phyloP scores from a whole-genome alignment of 1,140 invertebrate species.

The Asobara japonica region DNA sequence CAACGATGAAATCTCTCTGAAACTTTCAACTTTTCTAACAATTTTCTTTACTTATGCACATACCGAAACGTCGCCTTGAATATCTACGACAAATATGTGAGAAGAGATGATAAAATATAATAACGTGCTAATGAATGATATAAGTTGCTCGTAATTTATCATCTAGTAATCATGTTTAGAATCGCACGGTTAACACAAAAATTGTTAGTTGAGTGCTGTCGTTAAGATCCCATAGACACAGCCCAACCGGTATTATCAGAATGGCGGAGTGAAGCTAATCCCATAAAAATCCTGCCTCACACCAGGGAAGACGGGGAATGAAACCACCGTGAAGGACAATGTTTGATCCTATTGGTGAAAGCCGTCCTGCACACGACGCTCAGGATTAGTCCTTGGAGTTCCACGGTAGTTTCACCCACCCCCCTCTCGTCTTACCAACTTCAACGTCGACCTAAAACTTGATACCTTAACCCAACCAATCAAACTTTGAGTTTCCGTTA shows the following conservation, averaged over 20 bases:
- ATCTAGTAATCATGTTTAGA: too few relatives aligned
- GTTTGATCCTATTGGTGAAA: constrained; percentile 33
- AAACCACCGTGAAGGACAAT: background rate
- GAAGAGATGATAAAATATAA: too few relatives aligned
- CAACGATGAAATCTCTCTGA: too few relatives aligned
- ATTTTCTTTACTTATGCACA: too few relatives aligned
- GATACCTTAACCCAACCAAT: constrained; percentile 63
- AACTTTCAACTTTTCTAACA: too few relatives aligned
- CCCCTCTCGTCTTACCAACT: constrained; percentile 44
- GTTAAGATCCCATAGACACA: background rate
- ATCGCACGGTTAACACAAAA: too few relatives aligned
- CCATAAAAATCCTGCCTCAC: background rate
- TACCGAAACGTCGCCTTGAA: too few relatives aligned
- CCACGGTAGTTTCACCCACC: constrained; percentile 4
- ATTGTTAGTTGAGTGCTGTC: too few relatives aligned
- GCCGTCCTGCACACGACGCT: constrained; percentile 39
- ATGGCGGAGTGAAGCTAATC: background rate
- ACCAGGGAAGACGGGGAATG: background rate
- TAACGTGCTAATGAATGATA: too few relatives aligned
- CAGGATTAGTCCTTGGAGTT: constrained; percentile 3
- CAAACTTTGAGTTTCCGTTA: constrained; percentile 63
- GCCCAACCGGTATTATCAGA: background rate
- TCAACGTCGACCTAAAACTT: constrained; percentile 55
- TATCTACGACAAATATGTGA: too few relatives aligned
- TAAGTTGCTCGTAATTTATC: too few relatives aligned